Evolutionary conservation across 2,113 vertebrate genomes (phyloP), one percentile per base, ranked within the genome.

Genomic region (Clarias gariepinus): DNA sequence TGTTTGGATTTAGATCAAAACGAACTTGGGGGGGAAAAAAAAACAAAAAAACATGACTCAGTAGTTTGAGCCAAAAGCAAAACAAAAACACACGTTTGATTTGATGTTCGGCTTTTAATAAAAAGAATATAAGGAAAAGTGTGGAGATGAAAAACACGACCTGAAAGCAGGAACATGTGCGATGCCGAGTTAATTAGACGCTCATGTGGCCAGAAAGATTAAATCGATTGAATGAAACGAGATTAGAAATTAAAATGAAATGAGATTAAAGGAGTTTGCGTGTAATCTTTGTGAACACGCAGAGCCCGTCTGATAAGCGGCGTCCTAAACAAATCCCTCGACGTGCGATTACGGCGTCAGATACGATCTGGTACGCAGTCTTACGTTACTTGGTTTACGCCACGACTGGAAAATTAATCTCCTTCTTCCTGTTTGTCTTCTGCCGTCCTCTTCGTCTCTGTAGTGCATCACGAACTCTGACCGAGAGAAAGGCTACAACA

Each of bases 391-490:
- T 2, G 25, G 66, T 55, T 74, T 28, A 52, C 19, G 10, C 21
- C 60, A 36, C 5, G 21, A 57, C 13, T 47, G 55, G n/a, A 82
- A 55, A 87, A 76, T 52, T 4, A 82, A 85, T 90, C 77, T 16
- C n/a, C n/a, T 58, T 79, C 53, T 61, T 5, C 71, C 21, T 79
- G 53, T 64, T 41, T 74, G 60, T 80, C 52, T 55, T 71, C 52
- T 25, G 13, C 25, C 6, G 23, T 11, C 23, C 28, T 16, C 7
- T 63, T 80, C 47, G 0, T 47, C 76, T 84, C 28, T 53, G 0
- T 91, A 99, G 98, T 99, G 98, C 90, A 98, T 99, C 93, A 98
- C 96, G 0, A 95, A 96, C 90, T 95, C 95, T 91, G 97, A 98
- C 92, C 94, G 97, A 0, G 95, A 93, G 64, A 96, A 94, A 0